Evolutionary conservation across 2,113 vertebrate species (phyloP).

Genomic region (Hymenochirus boettgeri): DNA sequence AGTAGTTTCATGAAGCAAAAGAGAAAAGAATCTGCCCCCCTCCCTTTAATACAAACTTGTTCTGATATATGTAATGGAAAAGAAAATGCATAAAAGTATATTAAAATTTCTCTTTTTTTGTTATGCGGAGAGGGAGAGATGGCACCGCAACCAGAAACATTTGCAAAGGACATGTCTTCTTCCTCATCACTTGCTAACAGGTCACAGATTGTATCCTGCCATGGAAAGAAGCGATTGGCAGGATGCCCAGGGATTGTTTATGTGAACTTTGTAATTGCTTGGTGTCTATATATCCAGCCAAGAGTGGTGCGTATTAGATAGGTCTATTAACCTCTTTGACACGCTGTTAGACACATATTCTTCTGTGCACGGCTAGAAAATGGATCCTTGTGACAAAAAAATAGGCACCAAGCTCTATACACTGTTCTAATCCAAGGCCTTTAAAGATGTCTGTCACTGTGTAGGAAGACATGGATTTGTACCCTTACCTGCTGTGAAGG

Average conservation of each 20-base stretch:
- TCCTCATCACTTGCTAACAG: background rate
- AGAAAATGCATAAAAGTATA: no score
- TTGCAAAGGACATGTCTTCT: background rate
- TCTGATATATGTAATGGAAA: no score
- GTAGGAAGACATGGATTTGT: no score
- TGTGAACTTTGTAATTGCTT: background rate
- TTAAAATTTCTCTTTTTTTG: no score
- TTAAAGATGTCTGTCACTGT: no score
- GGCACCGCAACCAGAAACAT: background rate
- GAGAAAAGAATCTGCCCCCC: no score
- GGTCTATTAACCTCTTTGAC: constrained; percentile 4
- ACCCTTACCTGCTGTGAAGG: no score
- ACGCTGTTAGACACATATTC: constrained; percentile 1
- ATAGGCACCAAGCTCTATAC: no score
- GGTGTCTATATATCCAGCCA: background rate
- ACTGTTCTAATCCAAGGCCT: no score
- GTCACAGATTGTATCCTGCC: background rate
- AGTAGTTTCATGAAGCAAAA: no score
- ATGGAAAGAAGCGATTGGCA: background rate
- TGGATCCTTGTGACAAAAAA: no score
- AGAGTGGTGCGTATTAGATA: background rate
- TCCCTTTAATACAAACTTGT: no score
- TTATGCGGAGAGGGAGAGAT: background rate
- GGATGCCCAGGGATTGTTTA: background rate
- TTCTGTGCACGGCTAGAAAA: background rate